Base-by-base conservation (phyloP, 2,888 invertebrate genomes). In the Drosophila paramelanica region DNA sequence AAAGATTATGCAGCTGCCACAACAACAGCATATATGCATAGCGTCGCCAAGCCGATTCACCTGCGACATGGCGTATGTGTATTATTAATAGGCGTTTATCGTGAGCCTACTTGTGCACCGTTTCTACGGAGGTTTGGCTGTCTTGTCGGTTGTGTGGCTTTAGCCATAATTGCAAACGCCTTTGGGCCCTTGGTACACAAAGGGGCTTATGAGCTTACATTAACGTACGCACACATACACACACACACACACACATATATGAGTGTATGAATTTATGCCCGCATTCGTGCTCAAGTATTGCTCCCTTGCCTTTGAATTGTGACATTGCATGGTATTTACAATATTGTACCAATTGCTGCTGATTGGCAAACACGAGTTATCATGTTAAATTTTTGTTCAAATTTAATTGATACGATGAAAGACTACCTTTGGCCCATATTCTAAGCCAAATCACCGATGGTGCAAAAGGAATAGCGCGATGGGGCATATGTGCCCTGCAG, bases 61-160 rank as follows among this genome's bases (percentile, higher is more conserved):
- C 61, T 47, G 67, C 82, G 67, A 79, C 68, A 50, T 50, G 66
- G 73, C 70, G 79, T 67, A 81, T 88, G 69, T 65, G 77, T 82
- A 79, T 88, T 88, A 88, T 82, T 82, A 82, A 86, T 82, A 67
- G 86, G 64, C 71, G 67, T 62, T 67, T 69, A 78, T 62, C 65
- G 52, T 66, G 17, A 39, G 56, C 41, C 47, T 51, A 51, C 73
- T 49, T 62, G 67, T 50, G 70, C 77, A 73, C 67, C 59, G 68
- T 69, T 51, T 57, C 46, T 46, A 41, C 25, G 10, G 39, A 41
- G 52, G 56, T 62, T 47, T 56, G 49, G 57, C 50, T 47, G 45
- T 57, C 46, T 36, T 57, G 56, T 10, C 25, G 43, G 14, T 46
- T 64, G 53, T 58, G 55, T 39, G 43, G 67, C 68, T 70, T 72